Evolutionary conservation across 2,888 invertebrate genomes (phyloP).

Genomic region (Nemapogon koenigi): DNA sequence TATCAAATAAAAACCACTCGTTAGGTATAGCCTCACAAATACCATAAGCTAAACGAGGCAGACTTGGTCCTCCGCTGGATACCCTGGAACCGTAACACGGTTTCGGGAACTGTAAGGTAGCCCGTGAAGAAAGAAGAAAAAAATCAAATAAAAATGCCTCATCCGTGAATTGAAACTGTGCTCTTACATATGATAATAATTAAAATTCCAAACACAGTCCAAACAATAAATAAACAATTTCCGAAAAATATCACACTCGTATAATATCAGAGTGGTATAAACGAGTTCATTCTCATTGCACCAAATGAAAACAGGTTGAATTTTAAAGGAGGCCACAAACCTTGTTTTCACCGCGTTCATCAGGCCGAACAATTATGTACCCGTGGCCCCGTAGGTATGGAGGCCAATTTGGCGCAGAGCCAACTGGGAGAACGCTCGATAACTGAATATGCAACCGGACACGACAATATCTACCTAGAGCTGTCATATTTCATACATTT

Average conservation of each 20-base stretch:
- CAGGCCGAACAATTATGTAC: constrained; percentile 7
- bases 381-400: not conserved
- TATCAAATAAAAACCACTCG: no score
- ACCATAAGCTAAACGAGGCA: no score
- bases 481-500: not conserved
- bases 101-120: no score
- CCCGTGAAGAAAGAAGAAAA: no score
- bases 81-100: no score
- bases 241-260: not conserved
- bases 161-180: no score
- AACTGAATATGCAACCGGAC: constrained; percentile 35
- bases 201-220: no score
- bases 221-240: not conserved
- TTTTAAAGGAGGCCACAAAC: constrained; percentile 4
- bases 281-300: not conserved
- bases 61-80: no score
- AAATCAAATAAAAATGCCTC: no score
- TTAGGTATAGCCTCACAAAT: no score
- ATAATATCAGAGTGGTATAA: not conserved
- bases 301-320: constrained; percentile 8
- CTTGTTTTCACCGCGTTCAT: constrained; percentile 10
- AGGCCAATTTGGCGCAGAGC: constrained; percentile 43
- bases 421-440: constrained; percentile 40
- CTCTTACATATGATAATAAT: no score
- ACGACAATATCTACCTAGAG: no score